phyloP scores from a whole-genome alignment of 1,140 invertebrate genomes.

The Cydia fagiglandana region DNA sequence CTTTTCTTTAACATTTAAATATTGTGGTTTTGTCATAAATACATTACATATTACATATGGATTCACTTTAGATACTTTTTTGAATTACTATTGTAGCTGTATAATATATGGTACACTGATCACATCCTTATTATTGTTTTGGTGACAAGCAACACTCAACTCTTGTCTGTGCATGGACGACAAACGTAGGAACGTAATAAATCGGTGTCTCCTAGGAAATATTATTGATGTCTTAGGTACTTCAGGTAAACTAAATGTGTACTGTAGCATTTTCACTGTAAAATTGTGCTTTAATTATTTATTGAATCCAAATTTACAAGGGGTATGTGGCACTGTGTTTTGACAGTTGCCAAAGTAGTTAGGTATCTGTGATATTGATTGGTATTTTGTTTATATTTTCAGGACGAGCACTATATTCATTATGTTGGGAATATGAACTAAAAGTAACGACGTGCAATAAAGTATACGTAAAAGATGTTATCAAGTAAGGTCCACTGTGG shows the following conservation, averaged over 20 bases:
- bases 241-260: slow-evolving; percentile 52
- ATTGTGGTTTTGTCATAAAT: too few species aligned
- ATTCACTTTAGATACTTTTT: too few species aligned
- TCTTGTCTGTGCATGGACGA: slow-evolving; percentile 46
- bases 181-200: slow-evolving; percentile 66
- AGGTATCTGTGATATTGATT: slow-evolving; percentile 41
- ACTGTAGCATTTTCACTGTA: slow-evolving; percentile 37
- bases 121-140: not conserved
- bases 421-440: not conserved
- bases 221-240: slow-evolving; percentile 68
- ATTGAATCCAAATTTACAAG: slow-evolving; percentile 30
- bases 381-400: slow-evolving; percentile 75
- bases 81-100: not conserved
- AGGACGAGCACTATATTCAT: slow-evolving; percentile 54
- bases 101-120: not conserved
- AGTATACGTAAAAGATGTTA: slow-evolving; percentile 37
- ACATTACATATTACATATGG: too few species aligned
- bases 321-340: slow-evolving; percentile 76
- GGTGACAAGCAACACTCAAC: slow-evolving; percentile 22
- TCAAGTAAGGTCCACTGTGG: slow-evolving; percentile 39
- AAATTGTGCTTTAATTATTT: slow-evolving; percentile 25
- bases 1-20: too few species aligned
- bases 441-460: slow-evolving; percentile 16
- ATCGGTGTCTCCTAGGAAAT: slow-evolving; percentile 78
- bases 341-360: slow-evolving; percentile 71